Evolutionary conservation across 2,797 vertebrate genomes (phyloP), one percentile per base, ranked within the genome.

Genomic region (Muscicapa striata): DNA sequence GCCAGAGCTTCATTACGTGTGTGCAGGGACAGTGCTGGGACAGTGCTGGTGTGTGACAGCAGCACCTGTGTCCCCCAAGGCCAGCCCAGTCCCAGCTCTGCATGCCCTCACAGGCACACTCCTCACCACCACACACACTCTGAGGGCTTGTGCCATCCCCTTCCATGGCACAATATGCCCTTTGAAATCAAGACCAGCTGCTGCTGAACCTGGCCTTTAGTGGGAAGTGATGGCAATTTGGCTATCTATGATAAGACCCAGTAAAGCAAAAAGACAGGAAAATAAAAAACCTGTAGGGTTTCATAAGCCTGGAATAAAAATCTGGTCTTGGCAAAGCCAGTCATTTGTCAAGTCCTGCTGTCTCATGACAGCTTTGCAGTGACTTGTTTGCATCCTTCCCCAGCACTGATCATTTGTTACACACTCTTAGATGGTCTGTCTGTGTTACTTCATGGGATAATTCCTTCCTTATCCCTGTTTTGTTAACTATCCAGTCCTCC

Each of bases 21-120:
- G 19, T 80, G 23, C 77, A 69, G 64, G 46, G 51, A 64, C 34
- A 0, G 0, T 41, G 40, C 41, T 5, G 4, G 40, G 26, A 23
- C 11, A 40, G 40, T 45, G 30, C 36, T 67, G 69, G 15, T 66
- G 36, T 1, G 1, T 48, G 62, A 63, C 36, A 70, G 68, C 36
- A 66, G 41, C 49, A 52, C 61, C 13, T 22, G 5, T 34, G 29
- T 66, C 5, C 27, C 29, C 26, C 11, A 15, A 57, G 52, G 29
- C 40, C 55, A 69, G n/a, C 30, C 80, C 29, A 68, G 61, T 18
- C 30, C 36, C 63, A 30, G 17, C 9, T 57, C 73, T 52, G 6
- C 0, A 0, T 24, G 9, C 15, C 27, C 21, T 73, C 63, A n/a
- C 0, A 4, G 46, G 20, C 62, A 58, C 34, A n/a, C n/a, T 29